Evolutionary conservation across 2,113 vertebrate species (phyloP).

Genomic region (Triplophysa siluroides): DNA sequence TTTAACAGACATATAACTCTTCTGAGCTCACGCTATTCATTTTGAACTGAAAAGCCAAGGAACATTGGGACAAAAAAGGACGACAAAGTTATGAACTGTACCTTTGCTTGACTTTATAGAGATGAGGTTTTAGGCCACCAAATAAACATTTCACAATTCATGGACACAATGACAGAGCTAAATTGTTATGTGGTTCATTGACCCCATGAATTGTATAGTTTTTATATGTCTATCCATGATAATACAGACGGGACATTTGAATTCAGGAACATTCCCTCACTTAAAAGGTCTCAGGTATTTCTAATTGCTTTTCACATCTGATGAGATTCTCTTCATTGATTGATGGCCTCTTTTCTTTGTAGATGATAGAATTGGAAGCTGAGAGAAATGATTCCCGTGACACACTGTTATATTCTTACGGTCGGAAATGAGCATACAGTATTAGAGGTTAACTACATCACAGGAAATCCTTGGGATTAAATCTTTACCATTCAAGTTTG

Average conservation of each 20-base stretch:
- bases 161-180: not conserved
- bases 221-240: slow-evolving; percentile 19
- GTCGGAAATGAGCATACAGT: not conserved
- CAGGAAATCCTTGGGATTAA: not conserved
- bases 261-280: slow-evolving; percentile 28
- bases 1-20: slow-evolving; percentile 9
- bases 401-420: not conserved
- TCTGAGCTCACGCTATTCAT: slow-evolving; percentile 31
- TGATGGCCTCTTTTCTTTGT: slow-evolving; percentile 38
- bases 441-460: not conserved
- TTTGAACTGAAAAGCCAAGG: slow-evolving; percentile 21
- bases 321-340: slow-evolving; percentile 50
- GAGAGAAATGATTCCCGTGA: slow-evolving; percentile 38
- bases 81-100: slow-evolving; percentile 10
- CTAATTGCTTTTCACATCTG: slow-evolving; percentile 50
- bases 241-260: slow-evolving; percentile 38
- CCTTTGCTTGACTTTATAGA: not conserved
- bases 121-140: slow-evolving; percentile 4
- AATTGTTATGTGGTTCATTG: not conserved
- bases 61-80: slow-evolving; percentile 11
- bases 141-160: not conserved
- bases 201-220: not conserved
- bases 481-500: not conserved
- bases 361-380: slow-evolving; percentile 20
- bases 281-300: slow-evolving; percentile 21